Evolutionary conservation across 2,888 invertebrate species (phyloP).

Genomic region (Abrostola triplasia): DNA sequence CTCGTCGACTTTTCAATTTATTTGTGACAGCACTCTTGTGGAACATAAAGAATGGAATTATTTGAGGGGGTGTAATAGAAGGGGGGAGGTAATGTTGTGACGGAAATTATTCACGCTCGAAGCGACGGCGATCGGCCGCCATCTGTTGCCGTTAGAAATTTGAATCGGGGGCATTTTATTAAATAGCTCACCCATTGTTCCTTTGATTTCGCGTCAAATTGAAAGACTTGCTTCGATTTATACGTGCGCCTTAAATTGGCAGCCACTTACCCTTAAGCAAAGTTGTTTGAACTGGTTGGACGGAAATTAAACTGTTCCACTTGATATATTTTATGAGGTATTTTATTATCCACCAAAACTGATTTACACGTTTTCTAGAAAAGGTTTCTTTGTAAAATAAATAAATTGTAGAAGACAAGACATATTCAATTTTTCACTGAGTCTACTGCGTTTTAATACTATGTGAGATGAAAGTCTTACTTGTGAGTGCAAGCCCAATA

Average conservation of each 20-base stretch:
- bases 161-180: slow-evolving; percentile 75
- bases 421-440: not conserved
- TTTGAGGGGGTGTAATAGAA: slow-evolving; percentile 53
- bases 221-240: slow-evolving; percentile 55
- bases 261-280: slow-evolving; percentile 30
- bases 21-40: slow-evolving; percentile 65
- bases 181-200: slow-evolving; percentile 71
- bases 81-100: slow-evolving; percentile 67
- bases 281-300: slow-evolving; percentile 26
- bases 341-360: slow-evolving; percentile 21
- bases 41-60: slow-evolving; percentile 68
- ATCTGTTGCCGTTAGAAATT: slow-evolving; percentile 76
- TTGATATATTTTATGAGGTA: slow-evolving; percentile 37
- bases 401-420: not conserved
- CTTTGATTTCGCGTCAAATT: slow-evolving; percentile 68
- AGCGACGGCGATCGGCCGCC: slow-evolving; percentile 68
- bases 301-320: slow-evolving; percentile 41
- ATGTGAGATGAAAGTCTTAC: too few relatives aligned
- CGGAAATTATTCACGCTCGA: slow-evolving; percentile 74
- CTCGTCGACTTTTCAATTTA: slow-evolving; percentile 68
- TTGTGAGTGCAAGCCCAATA: too few relatives aligned
- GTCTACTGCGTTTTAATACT: not conserved
- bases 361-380: slow-evolving; percentile 16
- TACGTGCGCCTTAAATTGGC: slow-evolving; percentile 40
- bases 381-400: not conserved